Percentiles rank a stretch among this genome's conserved stretches.
These are phyloP conservation scores for Camelus bactrianus DNA, from an alignment of 2,113 vertebrate species.

Conservation along the genomic window DNA sequence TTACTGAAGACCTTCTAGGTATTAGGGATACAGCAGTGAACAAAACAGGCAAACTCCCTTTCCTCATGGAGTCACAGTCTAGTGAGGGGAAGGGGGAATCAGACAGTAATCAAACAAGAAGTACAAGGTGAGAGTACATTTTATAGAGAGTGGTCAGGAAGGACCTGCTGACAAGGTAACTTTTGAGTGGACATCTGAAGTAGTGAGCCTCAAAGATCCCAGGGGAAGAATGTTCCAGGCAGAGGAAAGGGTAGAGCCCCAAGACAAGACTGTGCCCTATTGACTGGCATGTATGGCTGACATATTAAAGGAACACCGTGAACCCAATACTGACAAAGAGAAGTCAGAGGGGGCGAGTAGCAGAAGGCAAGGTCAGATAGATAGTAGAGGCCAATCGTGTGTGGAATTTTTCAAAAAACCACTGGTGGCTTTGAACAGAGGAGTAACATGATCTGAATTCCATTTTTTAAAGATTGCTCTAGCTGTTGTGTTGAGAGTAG, in stretches of 20 bases:
- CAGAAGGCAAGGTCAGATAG: not conserved
- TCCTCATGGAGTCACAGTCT: not conserved
- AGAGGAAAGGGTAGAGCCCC: not conserved
- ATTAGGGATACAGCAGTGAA: not conserved
- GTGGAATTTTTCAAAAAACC: not conserved
- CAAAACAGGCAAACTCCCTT: conserved; percentile 35
- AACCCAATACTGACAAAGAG: not conserved
- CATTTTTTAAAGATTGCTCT: not conserved
- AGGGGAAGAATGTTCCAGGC: not conserved
- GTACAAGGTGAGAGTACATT: not conserved
- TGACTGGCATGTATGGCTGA: too few species aligned
- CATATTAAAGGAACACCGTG: not conserved
- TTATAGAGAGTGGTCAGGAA: not conserved
- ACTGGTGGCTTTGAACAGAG: not conserved
- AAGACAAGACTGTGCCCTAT: not conserved
- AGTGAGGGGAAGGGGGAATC: not conserved
- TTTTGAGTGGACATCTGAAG: conserved; percentile 28
- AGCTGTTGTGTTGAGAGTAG: not conserved
- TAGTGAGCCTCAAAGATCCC: not conserved
- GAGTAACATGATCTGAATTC: not conserved
- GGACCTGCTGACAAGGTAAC: not conserved
- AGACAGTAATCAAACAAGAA: conserved; percentile 21
- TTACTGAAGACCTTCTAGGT: not conserved
- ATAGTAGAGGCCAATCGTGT: not conserved
- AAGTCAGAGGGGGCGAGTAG: not conserved